These are phyloP conservation scores for Salpingus planirostris DNA, from an alignment of 2,888 invertebrate genomes.

Conservation along the genomic window DNA sequence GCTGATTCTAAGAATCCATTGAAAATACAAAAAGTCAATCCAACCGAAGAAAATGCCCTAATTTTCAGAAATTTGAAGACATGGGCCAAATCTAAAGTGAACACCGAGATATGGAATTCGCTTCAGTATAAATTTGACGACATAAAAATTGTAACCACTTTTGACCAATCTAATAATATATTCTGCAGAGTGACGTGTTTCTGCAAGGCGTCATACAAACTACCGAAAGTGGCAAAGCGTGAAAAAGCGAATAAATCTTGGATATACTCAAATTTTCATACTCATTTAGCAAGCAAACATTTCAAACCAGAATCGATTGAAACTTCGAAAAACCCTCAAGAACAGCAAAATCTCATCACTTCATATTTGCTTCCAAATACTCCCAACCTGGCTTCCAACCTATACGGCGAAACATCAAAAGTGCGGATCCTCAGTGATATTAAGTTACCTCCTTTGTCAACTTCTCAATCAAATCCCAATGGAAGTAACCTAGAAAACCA, in stretches of 20 bases:
- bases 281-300: not conserved
- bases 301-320: not conserved
- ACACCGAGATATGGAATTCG: not conserved
- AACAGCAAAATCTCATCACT: not conserved
- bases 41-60: not conserved
- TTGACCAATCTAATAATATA: not conserved
- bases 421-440: not conserved
- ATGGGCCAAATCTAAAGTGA: not conserved
- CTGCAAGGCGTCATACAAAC: not conserved
- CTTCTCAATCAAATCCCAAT: no score
- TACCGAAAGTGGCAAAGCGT: not conserved
- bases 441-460: no score
- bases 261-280: not conserved
- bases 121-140: not conserved
- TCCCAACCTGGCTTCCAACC: not conserved
- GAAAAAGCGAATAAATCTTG: not conserved
- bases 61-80: not conserved
- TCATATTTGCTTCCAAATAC: not conserved
- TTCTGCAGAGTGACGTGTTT: not conserved
- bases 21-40: not conserved
- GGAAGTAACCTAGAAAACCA: no score
- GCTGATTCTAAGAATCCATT: no score
- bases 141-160: not conserved
- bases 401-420: not conserved
- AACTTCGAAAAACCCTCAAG: not conserved